phyloP scores from a whole-genome alignment of 2,113 vertebrate species.

The Cololabis saira region DNA sequence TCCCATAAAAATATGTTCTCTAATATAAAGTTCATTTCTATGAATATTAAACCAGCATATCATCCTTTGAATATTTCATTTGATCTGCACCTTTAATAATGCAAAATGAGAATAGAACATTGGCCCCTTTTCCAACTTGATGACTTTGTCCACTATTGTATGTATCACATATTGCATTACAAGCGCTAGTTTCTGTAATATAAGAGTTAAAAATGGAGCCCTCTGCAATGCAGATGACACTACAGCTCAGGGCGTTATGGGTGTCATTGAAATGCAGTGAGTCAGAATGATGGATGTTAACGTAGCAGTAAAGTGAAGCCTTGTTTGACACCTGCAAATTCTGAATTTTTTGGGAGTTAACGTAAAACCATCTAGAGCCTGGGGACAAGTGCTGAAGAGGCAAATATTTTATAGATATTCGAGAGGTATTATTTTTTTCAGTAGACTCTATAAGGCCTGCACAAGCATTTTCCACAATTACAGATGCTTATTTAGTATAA shows the following conservation, averaged over 20 bases:
- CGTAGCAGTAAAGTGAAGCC: conserved; percentile 20
- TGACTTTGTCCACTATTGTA: conserved; percentile 59
- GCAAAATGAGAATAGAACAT: conserved; percentile 77
- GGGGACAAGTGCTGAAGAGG: neutral
- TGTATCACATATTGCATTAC: conserved; percentile 63
- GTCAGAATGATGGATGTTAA: conserved; percentile 24
- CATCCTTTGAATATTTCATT: conserved; percentile 84
- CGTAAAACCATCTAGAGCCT: conserved; percentile 4
- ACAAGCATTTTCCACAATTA: conserved; percentile 29
- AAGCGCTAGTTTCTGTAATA: conserved; percentile 28
- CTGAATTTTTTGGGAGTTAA: conserved; percentile 23
- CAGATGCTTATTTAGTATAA: conserved; percentile 57
- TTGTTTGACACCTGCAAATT: conserved; percentile 34
- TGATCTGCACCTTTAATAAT: conserved; percentile 83
- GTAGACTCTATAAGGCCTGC: conserved; percentile 43
- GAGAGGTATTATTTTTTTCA: neutral
- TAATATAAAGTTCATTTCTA: conserved; percentile 85
- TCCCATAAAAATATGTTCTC: conserved; percentile 81
- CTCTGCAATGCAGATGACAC: conserved; percentile 11
- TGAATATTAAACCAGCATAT: conserved; percentile 84
- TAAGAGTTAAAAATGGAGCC: conserved; percentile 41
- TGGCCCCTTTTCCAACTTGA: conserved; percentile 61
- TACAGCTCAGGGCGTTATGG: conserved; percentile 31
- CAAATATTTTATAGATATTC: conserved; percentile 8
- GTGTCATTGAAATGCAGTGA: conserved; percentile 20